Evolutionary conservation across 2,888 invertebrate genomes (phyloP), one percentile per base, ranked within the genome.

Genomic region (Melinaea menophilus): DNA sequence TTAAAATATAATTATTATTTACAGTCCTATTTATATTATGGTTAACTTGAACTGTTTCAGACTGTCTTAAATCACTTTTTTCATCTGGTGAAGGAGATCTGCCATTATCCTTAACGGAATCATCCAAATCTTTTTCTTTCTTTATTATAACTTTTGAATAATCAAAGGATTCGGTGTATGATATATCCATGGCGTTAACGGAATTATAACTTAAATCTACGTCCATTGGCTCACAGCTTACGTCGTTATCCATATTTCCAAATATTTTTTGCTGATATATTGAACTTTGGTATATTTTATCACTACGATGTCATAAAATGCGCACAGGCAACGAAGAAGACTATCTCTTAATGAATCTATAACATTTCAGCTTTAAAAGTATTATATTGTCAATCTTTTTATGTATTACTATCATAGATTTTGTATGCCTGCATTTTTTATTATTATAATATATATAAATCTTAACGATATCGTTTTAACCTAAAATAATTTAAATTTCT

Each of bases 221-320:
- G 57, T 90, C 90, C 90, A 90, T 90, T 7, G 90, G 88, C 69
- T 90, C 90, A 69, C 68, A 82, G 68, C 81, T 85, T 41, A 70
- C 72, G 59, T 66, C 55, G 37, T 62, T 58, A 62, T 64, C 68
- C 66, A 68, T 66, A 12, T 12, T 61, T 54, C 12, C 12, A 22
- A 5, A 46, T 57, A 58, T 59, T 35, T 45, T 59, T 33, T 9
- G 12, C 3, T 34, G n/a, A 9, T 31, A 31, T 35, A 31, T 5
- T 11, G 22, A 59, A 11, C 3, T n/a, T 34, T 13, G 34, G 31
- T 46, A 12, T 9, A 11, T 45, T 47, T 58, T 47, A 37, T 2
- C 37, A 37, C 37, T 37, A 7, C 3, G 37, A 37, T 37, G 7
- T 37, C 37, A 37, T 37, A 37, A 37, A 4, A 9, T 41, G 41